phyloP scores from a whole-genome alignment of 2,113 vertebrate species.

The Ginglymostoma cirratum region DNA sequence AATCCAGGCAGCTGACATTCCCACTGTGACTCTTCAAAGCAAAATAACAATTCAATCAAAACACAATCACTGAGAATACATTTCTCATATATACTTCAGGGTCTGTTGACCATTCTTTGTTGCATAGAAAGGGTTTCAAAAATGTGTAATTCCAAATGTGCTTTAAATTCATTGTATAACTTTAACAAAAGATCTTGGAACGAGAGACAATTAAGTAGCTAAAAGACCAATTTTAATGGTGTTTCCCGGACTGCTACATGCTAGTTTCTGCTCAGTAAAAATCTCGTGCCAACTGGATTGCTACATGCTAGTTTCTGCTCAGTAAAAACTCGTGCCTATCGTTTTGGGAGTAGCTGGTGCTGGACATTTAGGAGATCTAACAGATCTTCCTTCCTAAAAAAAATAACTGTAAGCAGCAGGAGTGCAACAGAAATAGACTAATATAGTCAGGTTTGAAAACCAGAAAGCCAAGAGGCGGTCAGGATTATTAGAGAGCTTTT shows the following conservation, averaged over 20 bases:
- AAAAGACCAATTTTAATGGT: background rate
- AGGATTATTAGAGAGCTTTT: background rate
- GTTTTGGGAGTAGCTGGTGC: background rate
- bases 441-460: background rate
- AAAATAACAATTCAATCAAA: conserved; percentile 15
- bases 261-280: background rate
- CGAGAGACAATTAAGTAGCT: background rate
- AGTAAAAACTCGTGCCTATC: background rate
- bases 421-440: background rate
- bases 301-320: background rate
- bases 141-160: background rate
- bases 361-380: background rate
- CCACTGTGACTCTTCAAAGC: conserved; percentile 70
- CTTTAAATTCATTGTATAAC: background rate
- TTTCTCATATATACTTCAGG: background rate
- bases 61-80: background rate
- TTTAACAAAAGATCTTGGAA: background rate
- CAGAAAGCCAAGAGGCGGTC: background rate
- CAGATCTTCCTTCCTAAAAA: background rate
- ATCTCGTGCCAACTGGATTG: background rate
- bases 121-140: background rate
- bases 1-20: conserved; percentile 78
- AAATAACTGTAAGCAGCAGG: background rate
- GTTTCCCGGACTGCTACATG: background rate
- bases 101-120: background rate